Evolutionary conservation across 2,113 vertebrate species (phyloP), one percentile per base, ranked within the genome.

Genomic region (Cavia aperea): DNA sequence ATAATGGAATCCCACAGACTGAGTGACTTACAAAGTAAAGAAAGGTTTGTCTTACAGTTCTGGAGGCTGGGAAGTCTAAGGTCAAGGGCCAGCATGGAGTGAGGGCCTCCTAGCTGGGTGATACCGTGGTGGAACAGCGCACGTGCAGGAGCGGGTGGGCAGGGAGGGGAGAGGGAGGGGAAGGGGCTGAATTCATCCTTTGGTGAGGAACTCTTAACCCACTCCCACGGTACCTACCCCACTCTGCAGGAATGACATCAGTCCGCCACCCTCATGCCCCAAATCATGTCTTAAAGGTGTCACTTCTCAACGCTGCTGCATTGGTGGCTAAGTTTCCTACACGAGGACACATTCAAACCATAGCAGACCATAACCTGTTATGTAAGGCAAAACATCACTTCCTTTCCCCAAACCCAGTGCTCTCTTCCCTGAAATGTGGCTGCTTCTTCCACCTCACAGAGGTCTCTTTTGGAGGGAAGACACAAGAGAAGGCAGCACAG

Each of bases 1-100:
- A n/a, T 60, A 93, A 89, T 54, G 63, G 79, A 89, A 60, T 84
- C 43, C 51, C 62, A 85, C 49, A 85, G 87, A 78, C 87, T 60
- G 51, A 19, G 51, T 56, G 51, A 89, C 75, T 84, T 77, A 56
- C 24, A 31, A 75, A n/a, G 79, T 56, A 68, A 75, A 58, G 86
- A 68, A 66, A 49, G 84, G 56, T 78, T 66, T 73, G 56, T 77
- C 70, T 78, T 68, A 84, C 39, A 39, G 60, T 68, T 51, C 39
- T 66, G 72, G 81, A 84, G 70, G 26, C 78, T 77, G 72, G 31
- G 60, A 84, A 89, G 70, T 56, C 62, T 62, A 84, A 68, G 51
- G 81, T 84, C 62, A 75, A 77, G 86, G 60, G 62, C n/a, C 56
- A 23, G 51, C 6, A 23, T 58, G 19, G 88, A 46, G 49, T 18